These are phyloP conservation scores for Ochropacha duplaris DNA, from an alignment of 2,888 invertebrate species.

Conservation along the genomic window DNA sequence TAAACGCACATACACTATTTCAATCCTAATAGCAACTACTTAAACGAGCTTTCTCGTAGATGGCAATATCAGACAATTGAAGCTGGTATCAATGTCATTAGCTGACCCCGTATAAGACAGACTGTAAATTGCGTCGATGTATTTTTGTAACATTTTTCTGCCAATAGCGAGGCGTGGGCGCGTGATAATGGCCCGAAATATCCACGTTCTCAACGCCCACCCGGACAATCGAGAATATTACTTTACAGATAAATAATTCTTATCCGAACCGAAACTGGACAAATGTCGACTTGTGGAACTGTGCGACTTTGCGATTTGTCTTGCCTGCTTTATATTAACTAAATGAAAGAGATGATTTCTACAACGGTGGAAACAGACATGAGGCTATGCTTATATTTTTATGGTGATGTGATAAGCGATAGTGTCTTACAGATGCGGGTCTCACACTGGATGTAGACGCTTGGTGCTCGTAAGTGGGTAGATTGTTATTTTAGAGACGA, in stretches of 20 bases:
- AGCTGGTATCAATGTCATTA: slow-evolving; percentile 54
- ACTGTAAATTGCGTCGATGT: slow-evolving; percentile 62
- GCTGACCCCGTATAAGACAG: slow-evolving; percentile 51
- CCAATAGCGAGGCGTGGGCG: slow-evolving; percentile 71
- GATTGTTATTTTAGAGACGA: slow-evolving; percentile 42
- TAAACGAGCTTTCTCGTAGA: slow-evolving; percentile 10
- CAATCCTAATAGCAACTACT: slow-evolving; percentile 7
- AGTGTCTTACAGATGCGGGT: not conserved
- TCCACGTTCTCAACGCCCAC: slow-evolving; percentile 70
- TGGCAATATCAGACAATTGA: slow-evolving; percentile 21
- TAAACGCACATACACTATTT: slow-evolving; percentile 10
- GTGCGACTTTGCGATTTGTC: not conserved
- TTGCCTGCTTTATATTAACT: not conserved
- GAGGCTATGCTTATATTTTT: not conserved
- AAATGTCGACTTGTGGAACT: slow-evolving; percentile 12
- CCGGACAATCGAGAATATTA: slow-evolving; percentile 63
- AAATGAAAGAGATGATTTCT: not conserved
- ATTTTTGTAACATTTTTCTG: slow-evolving; percentile 75
- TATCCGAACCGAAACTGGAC: slow-evolving; percentile 30
- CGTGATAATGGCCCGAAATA: slow-evolving; percentile 75
- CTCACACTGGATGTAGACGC: slow-evolving; percentile 14
- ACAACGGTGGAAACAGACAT: not conserved
- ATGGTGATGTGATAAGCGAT: not conserved
- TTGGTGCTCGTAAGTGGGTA: slow-evolving; percentile 29
- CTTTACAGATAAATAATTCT: slow-evolving; percentile 60